These are phyloP conservation scores for Cossypha heuglini DNA, from an alignment of 2,797 vertebrate genomes.

Conservation along the genomic window DNA sequence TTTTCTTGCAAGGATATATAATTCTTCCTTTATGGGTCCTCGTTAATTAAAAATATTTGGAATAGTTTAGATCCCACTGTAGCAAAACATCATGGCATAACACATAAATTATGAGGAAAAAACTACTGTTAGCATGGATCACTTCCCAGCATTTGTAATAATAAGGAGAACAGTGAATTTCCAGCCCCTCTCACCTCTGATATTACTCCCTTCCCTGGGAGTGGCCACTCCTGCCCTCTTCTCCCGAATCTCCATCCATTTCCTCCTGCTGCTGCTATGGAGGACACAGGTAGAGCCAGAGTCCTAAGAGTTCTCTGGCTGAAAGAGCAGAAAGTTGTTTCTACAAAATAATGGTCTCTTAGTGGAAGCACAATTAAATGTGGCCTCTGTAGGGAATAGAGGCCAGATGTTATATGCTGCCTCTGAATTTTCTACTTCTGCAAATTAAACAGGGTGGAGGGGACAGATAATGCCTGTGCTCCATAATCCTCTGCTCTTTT, in stretches of 20 bases:
- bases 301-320: accelerated
- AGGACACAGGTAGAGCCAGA: neutral
- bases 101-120: neutral
- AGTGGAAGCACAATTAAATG: neutral
- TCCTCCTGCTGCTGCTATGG: neutral
- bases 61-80: neutral
- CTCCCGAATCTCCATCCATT: neutral
- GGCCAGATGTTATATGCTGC: neutral
- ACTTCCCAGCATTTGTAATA: neutral
- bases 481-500: neutral
- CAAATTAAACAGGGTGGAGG: neutral
- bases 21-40: neutral
- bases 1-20: neutral
- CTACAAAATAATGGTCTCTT: neutral
- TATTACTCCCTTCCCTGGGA: neutral
- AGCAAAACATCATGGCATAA: neutral
- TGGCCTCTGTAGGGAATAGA: neutral
- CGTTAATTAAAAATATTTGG: neutral
- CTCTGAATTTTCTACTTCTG: neutral
- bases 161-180: neutral
- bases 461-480: neutral
- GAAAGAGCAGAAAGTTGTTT: neutral
- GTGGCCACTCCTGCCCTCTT: neutral
- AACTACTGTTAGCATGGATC: neutral
- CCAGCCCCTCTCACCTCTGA: neutral